Evolutionary conservation across 2,888 invertebrate genomes (phyloP), one percentile per base, ranked within the genome.

Genomic region (Tortricodes alternella): DNA sequence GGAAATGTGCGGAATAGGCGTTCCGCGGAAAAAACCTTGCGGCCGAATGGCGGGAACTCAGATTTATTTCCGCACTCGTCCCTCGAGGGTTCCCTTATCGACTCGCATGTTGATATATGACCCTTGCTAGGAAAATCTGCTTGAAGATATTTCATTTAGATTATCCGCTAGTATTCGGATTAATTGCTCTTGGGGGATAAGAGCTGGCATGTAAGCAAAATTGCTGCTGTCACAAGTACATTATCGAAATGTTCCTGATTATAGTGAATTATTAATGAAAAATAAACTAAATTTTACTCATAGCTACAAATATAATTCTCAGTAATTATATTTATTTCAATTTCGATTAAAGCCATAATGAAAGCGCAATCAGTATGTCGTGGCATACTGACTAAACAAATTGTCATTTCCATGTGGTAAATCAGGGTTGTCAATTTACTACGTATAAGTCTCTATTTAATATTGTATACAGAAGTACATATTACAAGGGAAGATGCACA

Each of bases 331-430:
- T n/a, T 9, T 15, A n/a, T 6, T 11, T 3, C 11, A 27, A 9
- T 27, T 8, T 27, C 27, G 27, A 35, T 15, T 8, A 4, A 5
- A 41, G 13, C 8, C 8, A 16, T 27, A 15, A 16, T 16, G 16
- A 43, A 27, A 43, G 16, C 24, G 41, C 24, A 43, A 43, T 43
- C 41, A 43, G 16, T 4, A 13, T 13, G 27, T 11, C 6, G 1
- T 13, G 16, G 9, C 16, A 15, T 9, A 64, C 64, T 76, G 78
- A 80, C 76, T 62, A 76, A 72, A 79, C 80, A 81, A 82, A 76
- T 77, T 76, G 78, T 69, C 71, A 72, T 74, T 76, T 82, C 80
- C 80, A 70, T 63, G 62, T 41, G 58, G 53, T 21, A 7, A 9
- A 15, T 15, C 27, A 70, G 68, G 70, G 67, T 58, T 68, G 70